A percentile compares a stretch with the other conserved stretches of the same genome.
Evolutionary conservation across 2,797 vertebrate species (phyloP).

Genomic region (Zonotrichia albicollis): DNA sequence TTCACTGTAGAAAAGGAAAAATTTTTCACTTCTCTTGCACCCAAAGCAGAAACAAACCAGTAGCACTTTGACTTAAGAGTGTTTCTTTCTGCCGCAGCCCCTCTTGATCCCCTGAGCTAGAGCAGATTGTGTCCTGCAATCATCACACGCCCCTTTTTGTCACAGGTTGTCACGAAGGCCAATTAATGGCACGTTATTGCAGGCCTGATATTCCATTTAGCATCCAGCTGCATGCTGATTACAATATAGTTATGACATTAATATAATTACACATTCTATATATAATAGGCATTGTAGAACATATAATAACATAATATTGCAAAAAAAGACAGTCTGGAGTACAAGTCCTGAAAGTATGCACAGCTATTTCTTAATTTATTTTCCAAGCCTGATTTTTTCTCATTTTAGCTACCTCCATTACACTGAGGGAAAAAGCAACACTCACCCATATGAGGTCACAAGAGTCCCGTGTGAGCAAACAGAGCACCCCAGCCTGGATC

Average conservation of each 20-base stretch:
- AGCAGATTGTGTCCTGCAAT: background rate
- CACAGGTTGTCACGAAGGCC: background rate
- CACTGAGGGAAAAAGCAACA: conserved; percentile 25
- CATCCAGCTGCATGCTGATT: background rate
- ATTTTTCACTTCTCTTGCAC: background rate
- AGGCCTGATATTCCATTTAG: conserved; percentile 14
- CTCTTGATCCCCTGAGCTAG: background rate
- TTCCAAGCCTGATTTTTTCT: background rate
- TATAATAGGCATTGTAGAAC: background rate
- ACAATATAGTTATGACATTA: conserved; percentile 28
- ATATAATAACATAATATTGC: background rate
- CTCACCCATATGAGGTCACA: conserved; percentile 45
- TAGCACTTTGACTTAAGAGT: background rate
- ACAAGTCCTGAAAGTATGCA: background rate
- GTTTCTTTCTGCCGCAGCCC: background rate
- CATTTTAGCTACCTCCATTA: background rate
- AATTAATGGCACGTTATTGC: background rate
- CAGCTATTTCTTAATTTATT: background rate
- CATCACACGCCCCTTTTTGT: background rate
- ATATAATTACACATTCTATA: conserved; percentile 29
- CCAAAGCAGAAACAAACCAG: background rate
- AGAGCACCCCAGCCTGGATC: background rate
- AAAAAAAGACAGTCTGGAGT: background rate
- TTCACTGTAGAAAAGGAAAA: background rate
- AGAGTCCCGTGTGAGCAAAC: background rate